Percentiles rank a stretch among this genome's conserved stretches.
These are phyloP conservation scores for Ophraella communa DNA, from an alignment of 2,888 invertebrate genomes.

Conservation along the genomic window DNA sequence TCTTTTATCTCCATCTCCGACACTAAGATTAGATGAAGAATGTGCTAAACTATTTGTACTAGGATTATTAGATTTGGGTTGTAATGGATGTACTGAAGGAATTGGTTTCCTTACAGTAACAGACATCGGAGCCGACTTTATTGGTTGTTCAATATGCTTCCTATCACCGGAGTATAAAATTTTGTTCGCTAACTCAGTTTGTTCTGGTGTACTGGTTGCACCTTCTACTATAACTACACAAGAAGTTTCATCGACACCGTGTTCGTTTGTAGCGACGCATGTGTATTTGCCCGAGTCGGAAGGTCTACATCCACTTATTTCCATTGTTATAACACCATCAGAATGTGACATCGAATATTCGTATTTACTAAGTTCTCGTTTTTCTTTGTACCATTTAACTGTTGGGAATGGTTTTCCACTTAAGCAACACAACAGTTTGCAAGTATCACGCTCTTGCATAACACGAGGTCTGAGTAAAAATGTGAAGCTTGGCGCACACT, in stretches of 20 bases:
- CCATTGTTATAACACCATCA: slow-evolving; percentile 96
- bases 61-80: slow-evolving; percentile 48
- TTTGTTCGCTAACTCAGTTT: slow-evolving; percentile 84
- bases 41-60: slow-evolving; percentile 57
- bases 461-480: slow-evolving; percentile 98
- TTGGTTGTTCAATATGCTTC: slow-evolving; percentile 83
- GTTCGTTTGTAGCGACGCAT: slow-evolving; percentile 90
- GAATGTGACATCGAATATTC: slow-evolving; percentile 90
- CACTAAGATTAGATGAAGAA: slow-evolving; percentile 57
- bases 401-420: slow-evolving; percentile 94
- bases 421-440: slow-evolving; percentile 96
- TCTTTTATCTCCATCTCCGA: slow-evolving; percentile 61
- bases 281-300: slow-evolving; percentile 96
- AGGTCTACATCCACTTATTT: slow-evolving; percentile 92
- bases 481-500: slow-evolving; percentile 94
- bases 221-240: slow-evolving; percentile 97
- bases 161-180: slow-evolving; percentile 90
- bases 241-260: slow-evolving; percentile 94
- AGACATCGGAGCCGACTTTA: slow-evolving; percentile 80
- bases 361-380: slow-evolving; percentile 86
- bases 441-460: slow-evolving; percentile 94
- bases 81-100: slow-evolving; percentile 60
- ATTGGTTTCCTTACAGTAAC: slow-evolving; percentile 68
- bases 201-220: slow-evolving; percentile 76
- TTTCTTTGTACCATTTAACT: slow-evolving; percentile 93